Evolutionary conservation across 2,797 vertebrate species (phyloP).

Genomic region (Odontamblyopus lacepedii): DNA sequence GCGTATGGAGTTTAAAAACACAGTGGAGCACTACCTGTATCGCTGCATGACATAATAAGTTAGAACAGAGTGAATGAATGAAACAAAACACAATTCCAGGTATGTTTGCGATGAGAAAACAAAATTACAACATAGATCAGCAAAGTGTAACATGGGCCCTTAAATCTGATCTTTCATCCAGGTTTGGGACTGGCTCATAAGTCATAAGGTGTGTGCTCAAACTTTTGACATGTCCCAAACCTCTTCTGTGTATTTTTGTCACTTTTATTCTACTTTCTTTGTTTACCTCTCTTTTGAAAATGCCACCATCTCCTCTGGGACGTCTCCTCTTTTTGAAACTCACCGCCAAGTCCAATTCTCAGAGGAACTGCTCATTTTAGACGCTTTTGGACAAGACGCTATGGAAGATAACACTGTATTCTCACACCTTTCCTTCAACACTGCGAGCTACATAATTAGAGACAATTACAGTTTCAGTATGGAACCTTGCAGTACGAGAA

Average conservation of each 20-base stretch:
- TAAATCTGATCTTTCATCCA: no score
- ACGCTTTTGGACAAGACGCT: background rate
- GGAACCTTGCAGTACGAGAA: background rate
- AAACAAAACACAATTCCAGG: no score
- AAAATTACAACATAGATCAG: no score
- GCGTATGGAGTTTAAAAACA: no score
- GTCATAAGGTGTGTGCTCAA: background rate
- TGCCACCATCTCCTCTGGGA: background rate
- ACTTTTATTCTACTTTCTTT: background rate
- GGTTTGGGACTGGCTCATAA: background rate
- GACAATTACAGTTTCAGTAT: background rate
- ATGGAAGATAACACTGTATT: background rate
- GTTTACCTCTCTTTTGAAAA: constrained; percentile 11
- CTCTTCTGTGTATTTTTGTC: background rate
- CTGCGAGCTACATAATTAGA: background rate
- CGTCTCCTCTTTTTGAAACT: background rate
- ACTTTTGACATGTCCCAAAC: background rate
- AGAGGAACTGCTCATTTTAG: background rate
- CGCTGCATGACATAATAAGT: no score
- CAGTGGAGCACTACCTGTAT: no score
- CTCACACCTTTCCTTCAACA: no score
- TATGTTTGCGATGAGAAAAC: no score
- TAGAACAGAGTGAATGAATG: no score
- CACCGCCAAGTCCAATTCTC: constrained; percentile 1
- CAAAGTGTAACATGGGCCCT: no score